Conservation (phyloP, 2,797 vertebrate species). For the Heterohyrax brucei region DNA sequence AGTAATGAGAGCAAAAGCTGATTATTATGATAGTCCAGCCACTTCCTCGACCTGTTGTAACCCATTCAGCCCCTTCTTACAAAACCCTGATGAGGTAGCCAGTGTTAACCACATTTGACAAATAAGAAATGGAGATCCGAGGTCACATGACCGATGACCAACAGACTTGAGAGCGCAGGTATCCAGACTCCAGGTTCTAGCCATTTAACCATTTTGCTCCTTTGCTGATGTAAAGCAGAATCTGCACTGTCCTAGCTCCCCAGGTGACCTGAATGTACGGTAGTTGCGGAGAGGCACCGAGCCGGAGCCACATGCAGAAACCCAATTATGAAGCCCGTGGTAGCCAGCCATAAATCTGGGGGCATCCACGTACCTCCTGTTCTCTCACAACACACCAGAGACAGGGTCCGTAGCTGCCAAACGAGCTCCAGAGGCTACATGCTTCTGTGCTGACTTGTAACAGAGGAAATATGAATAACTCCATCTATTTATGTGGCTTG, state of each 20-base stretch:
- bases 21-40: background rate
- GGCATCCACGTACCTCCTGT: background rate
- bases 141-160: background rate
- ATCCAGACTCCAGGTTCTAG: too few species aligned
- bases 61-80: background rate
- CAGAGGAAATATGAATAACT: background rate
- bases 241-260: background rate
- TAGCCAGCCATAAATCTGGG: background rate
- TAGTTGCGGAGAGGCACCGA: background rate
- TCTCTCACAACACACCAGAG: background rate
- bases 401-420: background rate
- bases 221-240: background rate
- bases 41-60: background rate
- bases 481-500: fast-evolving
- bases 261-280: too few species aligned
- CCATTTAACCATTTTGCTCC: background rate
- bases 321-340: too few species aligned
- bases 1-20: background rate
- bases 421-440: too few species aligned
- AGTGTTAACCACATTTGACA: background rate
- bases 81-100: background rate
- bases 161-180: background rate
- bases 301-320: background rate
- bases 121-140: background rate
- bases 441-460: background rate